Percentiles rank a stretch among this genome's conserved stretches.
Conservation (phyloP, 1,140 invertebrate genomes). For the Plutomurus gul region DNA sequence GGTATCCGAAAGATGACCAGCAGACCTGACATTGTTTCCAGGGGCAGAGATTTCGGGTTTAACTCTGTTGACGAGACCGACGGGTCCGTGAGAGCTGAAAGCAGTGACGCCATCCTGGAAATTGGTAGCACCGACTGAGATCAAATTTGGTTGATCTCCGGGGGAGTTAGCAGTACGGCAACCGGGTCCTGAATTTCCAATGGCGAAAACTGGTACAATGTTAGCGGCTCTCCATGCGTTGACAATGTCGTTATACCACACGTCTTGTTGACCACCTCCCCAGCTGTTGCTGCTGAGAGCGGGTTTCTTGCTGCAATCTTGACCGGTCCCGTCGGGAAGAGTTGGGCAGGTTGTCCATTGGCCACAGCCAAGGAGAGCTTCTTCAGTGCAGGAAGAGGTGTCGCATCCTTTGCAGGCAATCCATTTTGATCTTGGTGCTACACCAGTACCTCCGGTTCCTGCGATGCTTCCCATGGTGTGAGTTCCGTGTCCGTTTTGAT, state of each 20-base stretch:
- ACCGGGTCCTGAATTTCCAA: conserved; percentile 4
- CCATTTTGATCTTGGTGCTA: conserved; percentile 14
- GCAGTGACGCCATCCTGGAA: not conserved
- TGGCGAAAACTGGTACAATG: conserved; percentile 28
- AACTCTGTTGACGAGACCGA: not conserved
- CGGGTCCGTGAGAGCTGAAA: conserved; percentile 27
- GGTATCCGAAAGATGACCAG: not conserved
- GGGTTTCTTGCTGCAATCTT: not conserved
- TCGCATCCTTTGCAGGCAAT: conserved; percentile 26
- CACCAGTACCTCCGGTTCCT: not conserved
- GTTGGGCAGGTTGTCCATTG: conserved; percentile 3
- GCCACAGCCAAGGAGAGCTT: not conserved
- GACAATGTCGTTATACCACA: not conserved
- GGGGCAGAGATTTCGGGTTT: conserved; percentile 38
- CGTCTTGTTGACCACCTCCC: not conserved
- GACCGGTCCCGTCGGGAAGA: not conserved
- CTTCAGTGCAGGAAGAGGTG: not conserved
- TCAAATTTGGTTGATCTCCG: not conserved
- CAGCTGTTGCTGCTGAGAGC: not conserved
- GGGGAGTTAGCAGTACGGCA: not conserved
- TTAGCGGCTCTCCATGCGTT: not conserved
- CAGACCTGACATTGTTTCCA: conserved; percentile 35
- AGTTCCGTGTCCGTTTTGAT: conserved; percentile 31
- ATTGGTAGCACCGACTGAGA: conserved; percentile 25
- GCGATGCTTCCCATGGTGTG: conserved; percentile 22